Base-by-base conservation (phyloP, 2,888 invertebrate species). In the Amorpha juglandis region DNA sequence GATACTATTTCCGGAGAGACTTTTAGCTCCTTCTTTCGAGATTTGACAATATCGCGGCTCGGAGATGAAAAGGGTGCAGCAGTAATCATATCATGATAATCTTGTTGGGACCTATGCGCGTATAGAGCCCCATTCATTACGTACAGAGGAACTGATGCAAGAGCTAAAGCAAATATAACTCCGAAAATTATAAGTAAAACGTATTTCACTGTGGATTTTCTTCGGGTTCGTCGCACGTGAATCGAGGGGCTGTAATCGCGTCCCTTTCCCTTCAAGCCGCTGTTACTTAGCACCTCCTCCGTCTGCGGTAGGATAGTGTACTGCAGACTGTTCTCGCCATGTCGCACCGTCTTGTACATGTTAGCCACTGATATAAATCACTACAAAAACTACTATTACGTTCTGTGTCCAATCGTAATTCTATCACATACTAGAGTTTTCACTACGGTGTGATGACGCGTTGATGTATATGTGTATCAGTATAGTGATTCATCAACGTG, bases 291-390 rank as follows among this genome's bases (percentile, higher is more conserved):
- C 75, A 95, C 94, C 82, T 95, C 95, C 83, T 96, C 96, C 67
- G 95, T 95, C 85, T 96, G 96, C 68, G 96, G 96, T 71, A 96
- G 92, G 77, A 96, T 96, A 75, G 96, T 96, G 87, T 96, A 96
- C 82, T 96, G 96, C 77, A 96, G 94, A 81, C 96, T 95, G 78
- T 96, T 95, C 85, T 96, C 96, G 70, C 96, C 96, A 85, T 96
- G 96, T 71, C 96, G 92, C 83, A 96, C 96, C 75, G 96, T 96
- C 90, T 96, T 96, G 90, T 96, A 96, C 96, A 96, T 96, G 78
- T 80, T 91, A 78, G 77, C 78, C 68, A 81, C 73, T 78, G 71
- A 79, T 83, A 81, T 77, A 75, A 81, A 80, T 81, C 84, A 85
- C 79, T 84, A 85, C 86, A 81, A 81, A 86, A 87, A 86, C 91